A percentile compares a stretch with the other conserved stretches of the same genome.
phyloP scores from a whole-genome alignment of 2,888 invertebrate genomes.

The Acanthacorydalis orientalis region DNA sequence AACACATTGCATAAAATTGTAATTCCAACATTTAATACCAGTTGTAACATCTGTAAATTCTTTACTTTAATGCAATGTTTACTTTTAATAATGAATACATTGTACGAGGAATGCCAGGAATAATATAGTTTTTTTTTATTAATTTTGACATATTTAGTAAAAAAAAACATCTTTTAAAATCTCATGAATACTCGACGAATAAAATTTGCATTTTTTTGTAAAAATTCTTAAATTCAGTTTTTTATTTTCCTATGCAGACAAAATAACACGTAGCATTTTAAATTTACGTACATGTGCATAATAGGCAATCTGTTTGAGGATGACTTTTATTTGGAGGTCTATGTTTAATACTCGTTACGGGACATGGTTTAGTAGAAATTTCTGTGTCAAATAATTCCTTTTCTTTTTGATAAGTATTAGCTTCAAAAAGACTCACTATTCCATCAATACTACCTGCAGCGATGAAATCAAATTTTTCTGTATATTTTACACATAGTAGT shows the following conservation, averaged over 20 bases:
- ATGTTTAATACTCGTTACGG: conserved; percentile 42
- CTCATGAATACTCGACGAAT: too few species aligned
- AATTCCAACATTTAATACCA: conserved; percentile 51
- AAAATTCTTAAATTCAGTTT: too few species aligned
- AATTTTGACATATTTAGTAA: too few species aligned
- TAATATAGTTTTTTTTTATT: too few species aligned
- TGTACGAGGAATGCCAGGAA: too few species aligned
- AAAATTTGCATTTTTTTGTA: too few species aligned
- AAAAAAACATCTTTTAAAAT: too few species aligned
- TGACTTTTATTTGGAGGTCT: conserved; percentile 38
- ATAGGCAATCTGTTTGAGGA: conserved; percentile 37
- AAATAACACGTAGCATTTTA: not conserved
- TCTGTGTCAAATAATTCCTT: conserved; percentile 36
- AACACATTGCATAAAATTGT: conserved; percentile 41
- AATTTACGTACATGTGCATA: conserved; percentile 36
- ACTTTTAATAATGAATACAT: too few species aligned
- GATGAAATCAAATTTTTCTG: conserved; percentile 38
- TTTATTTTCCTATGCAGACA: not conserved
- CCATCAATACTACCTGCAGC: conserved; percentile 45
- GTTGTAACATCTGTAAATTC: conserved; percentile 37
- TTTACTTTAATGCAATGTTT: too few species aligned
- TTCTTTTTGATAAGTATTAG: conserved; percentile 28
- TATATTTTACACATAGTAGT: conserved; percentile 40
- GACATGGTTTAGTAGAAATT: conserved; percentile 32
- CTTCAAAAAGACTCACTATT: conserved; percentile 34